These are phyloP conservation scores for Cryptocephalus moraei DNA, from an alignment of 2,888 invertebrate species.

Conservation along the genomic window DNA sequence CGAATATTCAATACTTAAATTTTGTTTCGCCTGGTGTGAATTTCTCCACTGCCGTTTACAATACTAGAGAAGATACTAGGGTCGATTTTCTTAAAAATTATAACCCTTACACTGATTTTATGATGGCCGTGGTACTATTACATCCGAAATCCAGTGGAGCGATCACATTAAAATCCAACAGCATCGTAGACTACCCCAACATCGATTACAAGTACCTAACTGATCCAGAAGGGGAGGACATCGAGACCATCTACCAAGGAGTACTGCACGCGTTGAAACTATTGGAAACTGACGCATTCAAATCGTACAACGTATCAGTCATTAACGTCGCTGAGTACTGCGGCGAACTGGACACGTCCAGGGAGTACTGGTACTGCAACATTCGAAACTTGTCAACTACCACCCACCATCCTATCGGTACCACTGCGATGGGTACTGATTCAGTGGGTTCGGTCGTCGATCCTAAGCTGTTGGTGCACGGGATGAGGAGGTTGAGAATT, in stretches of 20 bases:
- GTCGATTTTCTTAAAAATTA: not conserved
- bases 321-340: not conserved
- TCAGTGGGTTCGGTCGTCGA: constrained; percentile 5
- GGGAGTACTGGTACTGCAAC: not conserved
- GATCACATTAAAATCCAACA: constrained; percentile 18
- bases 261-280: not conserved
- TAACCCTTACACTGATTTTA: constrained; percentile 1
- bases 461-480: constrained; percentile 7
- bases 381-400: not conserved
- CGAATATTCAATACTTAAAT: constrained; percentile 5
- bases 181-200: constrained; percentile 21
- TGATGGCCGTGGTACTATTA: constrained; percentile 8
- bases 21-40: not conserved
- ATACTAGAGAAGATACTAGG: too few species aligned
- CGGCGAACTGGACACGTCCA: constrained; percentile 36
- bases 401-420: constrained; percentile 8
- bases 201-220: constrained; percentile 18
- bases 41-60: too few species aligned
- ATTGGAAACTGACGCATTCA: not conserved
- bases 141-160: constrained; percentile 21
- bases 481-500: constrained; percentile 8
- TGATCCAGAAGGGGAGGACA: constrained; percentile 1
- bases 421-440: constrained; percentile 8
- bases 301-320: not conserved
- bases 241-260: not conserved